These are phyloP conservation scores for Tholera decimalis DNA, from an alignment of 2,888 invertebrate species.

Conservation along the genomic window DNA sequence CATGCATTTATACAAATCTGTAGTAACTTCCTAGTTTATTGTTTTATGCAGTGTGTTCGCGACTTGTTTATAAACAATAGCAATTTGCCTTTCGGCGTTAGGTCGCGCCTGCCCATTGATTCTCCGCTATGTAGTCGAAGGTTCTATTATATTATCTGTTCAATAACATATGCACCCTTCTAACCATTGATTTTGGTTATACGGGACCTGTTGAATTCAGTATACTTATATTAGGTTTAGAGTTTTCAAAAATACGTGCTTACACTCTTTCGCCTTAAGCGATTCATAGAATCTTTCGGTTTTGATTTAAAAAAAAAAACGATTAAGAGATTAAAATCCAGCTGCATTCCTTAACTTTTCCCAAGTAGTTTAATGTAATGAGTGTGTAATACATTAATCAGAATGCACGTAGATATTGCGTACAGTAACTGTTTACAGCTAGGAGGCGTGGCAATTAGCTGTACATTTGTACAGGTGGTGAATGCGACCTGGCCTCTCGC, in stretches of 20 bases:
- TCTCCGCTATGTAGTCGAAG: slow-evolving; percentile 72
- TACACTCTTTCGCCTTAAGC: not conserved
- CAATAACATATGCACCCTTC: slow-evolving; percentile 46
- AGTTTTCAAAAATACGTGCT: no score
- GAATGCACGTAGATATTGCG: slow-evolving; percentile 80
- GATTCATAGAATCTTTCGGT: no score
- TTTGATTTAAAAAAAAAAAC: no score
- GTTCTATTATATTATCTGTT: slow-evolving; percentile 70
- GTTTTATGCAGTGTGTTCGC: slow-evolving; percentile 81
- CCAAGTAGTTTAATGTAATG: not conserved
- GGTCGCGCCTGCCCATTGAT: slow-evolving; percentile 81
- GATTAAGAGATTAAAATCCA: no score
- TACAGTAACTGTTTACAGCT: slow-evolving; percentile 84
- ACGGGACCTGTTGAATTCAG: slow-evolving; percentile 8
- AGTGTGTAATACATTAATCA: slow-evolving; percentile 43
- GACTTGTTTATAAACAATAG: slow-evolving; percentile 85
- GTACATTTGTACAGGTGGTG: slow-evolving; percentile 88
- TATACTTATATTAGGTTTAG: not conserved
- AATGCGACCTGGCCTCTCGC: slow-evolving; percentile 84
- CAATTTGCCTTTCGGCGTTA: slow-evolving; percentile 84
- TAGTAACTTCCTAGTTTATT: slow-evolving; percentile 83
- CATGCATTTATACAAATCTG: slow-evolving; percentile 70
- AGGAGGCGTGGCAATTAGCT: slow-evolving; percentile 88
- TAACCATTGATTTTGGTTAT: slow-evolving; percentile 13
- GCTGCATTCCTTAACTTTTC: no score